Percentiles rank a stretch among this genome's conserved stretches.
Evolutionary conservation across 2,888 invertebrate species (phyloP).

Genomic region (Melinopterus prodromus): DNA sequence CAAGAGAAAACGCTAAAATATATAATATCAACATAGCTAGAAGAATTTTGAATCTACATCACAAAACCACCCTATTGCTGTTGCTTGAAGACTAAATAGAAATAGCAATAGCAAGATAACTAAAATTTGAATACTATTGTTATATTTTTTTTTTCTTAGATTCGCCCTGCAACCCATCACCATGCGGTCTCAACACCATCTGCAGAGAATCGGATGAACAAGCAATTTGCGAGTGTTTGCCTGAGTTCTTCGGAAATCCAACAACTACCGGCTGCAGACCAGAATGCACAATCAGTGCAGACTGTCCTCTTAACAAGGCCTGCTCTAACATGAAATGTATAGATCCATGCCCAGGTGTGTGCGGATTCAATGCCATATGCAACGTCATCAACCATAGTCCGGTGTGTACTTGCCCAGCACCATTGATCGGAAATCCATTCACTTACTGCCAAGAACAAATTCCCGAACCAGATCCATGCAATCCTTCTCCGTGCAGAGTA

Average conservation of each 20-base stretch:
- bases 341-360: constrained; percentile 82
- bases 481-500: constrained; percentile 82
- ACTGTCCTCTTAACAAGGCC: constrained; percentile 77
- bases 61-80: too few species aligned
- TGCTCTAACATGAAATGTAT: constrained; percentile 83
- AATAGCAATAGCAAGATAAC: too few species aligned
- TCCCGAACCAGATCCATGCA: constrained; percentile 74
- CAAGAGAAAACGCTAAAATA: too few species aligned
- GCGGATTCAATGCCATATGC: constrained; percentile 81
- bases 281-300: constrained; percentile 84
- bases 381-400: constrained; percentile 85
- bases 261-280: constrained; percentile 77
- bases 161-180: constrained; percentile 65
- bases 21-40: too few species aligned
- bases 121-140: too few species aligned
- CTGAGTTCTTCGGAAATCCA: constrained; percentile 79
- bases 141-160: background rate
- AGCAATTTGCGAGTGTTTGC: constrained; percentile 78
- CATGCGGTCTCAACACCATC: constrained; percentile 81
- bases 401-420: constrained; percentile 80
- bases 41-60: too few species aligned
- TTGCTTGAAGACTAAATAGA: too few species aligned
- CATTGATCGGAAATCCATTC: constrained; percentile 83
- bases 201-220: constrained; percentile 67
- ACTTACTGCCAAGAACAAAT: constrained; percentile 67